Evolutionary conservation across 2,113 vertebrate genomes (phyloP).

Genomic region (Perca fluviatilis): DNA sequence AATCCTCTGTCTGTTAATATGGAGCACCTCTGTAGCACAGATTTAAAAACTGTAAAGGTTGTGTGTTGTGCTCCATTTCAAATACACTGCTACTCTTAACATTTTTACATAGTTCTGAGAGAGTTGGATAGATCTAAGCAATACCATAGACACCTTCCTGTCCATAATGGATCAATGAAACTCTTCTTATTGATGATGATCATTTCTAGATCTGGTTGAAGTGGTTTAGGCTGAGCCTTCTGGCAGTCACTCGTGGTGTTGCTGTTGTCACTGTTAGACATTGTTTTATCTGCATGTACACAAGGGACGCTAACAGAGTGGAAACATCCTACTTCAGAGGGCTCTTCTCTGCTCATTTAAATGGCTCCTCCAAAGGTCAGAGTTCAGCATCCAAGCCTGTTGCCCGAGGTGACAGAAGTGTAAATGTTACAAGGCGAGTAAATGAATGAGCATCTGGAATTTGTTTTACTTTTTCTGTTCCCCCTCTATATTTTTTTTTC

Average conservation of each 20-base stretch:
- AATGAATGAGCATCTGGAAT: constrained; percentile 31
- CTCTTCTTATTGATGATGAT: constrained; percentile 8
- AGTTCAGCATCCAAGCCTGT: constrained; percentile 40
- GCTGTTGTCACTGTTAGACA: constrained; percentile 40
- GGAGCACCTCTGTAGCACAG: constrained; percentile 74
- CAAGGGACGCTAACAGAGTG: constrained; percentile 16
- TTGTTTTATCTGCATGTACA: constrained; percentile 62
- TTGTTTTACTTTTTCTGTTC: constrained; percentile 48
- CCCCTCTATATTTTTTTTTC: neutral
- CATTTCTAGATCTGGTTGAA: constrained; percentile 23
- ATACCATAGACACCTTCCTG: constrained; percentile 67
- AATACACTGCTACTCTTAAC: constrained; percentile 61
- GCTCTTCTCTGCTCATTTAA: constrained; percentile 18
- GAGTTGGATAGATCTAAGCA: constrained; percentile 72
- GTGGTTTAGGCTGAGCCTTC: constrained; percentile 34
- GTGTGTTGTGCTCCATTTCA: constrained; percentile 62
- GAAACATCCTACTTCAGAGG: constrained; percentile 28
- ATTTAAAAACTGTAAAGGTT: constrained; percentile 66
- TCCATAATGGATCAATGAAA: constrained; percentile 34
- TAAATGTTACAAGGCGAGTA: constrained; percentile 38
- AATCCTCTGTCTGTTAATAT: constrained; percentile 57
- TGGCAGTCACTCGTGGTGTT: constrained; percentile 39
- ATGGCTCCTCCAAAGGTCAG: constrained; percentile 36
- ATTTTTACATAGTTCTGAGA: constrained; percentile 58
- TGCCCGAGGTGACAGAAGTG: constrained; percentile 22